phyloP scores from a whole-genome alignment of 1,140 invertebrate species.

The Octopus bimaculoides region DNA sequence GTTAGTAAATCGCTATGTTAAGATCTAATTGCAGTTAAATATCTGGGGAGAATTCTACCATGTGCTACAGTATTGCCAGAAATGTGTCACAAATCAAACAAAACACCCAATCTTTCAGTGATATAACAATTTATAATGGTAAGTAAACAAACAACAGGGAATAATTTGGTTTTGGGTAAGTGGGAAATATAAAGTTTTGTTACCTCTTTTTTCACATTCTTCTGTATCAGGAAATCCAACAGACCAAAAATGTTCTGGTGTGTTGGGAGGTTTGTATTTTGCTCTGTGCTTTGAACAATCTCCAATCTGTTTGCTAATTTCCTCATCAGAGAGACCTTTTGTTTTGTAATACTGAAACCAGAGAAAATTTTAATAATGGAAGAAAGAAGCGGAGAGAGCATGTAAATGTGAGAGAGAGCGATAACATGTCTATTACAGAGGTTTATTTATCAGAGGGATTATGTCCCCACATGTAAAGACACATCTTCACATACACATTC shows the following conservation, averaged over 20 bases:
- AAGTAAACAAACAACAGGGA: no score
- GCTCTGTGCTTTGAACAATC: constrained; percentile 51
- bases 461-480: not conserved
- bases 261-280: constrained; percentile 42
- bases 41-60: no score
- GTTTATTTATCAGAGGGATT: not conserved
- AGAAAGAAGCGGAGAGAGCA: not conserved
- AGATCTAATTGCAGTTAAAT: no score
- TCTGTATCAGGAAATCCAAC: constrained; percentile 54
- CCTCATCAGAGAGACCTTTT: constrained; percentile 38
- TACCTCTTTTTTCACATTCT: constrained; percentile 49
- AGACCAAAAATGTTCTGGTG: constrained; percentile 57
- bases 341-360: constrained; percentile 47
- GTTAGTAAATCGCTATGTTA: no score
- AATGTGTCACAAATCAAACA: no score
- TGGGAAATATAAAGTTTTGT: not conserved
- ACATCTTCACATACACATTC: not conserved
- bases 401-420: not conserved
- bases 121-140: no score
- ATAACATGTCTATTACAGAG: not conserved
- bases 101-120: no score
- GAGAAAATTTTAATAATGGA: not conserved
- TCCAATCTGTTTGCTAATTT: constrained; percentile 42
- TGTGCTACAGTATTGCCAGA: no score
- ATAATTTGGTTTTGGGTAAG: no score